Base-by-base conservation (phyloP, 2,888 invertebrate species). In the Lysandra coridon region DNA sequence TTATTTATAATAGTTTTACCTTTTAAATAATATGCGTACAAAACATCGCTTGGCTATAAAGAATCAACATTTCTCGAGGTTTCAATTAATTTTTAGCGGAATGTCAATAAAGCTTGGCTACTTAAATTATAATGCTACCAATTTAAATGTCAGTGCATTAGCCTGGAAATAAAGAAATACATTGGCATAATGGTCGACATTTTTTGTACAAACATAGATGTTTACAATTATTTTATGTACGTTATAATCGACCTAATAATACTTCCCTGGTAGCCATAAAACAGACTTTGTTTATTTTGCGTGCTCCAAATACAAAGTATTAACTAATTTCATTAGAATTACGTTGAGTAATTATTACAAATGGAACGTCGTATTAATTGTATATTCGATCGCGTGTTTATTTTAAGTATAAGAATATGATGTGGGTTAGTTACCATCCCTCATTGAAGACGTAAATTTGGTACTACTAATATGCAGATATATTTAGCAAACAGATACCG, bases 331-430 rank as follows among this genome's bases (percentile, higher is more conserved):
- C 17, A 69, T 33, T 69, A 17, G 69, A 69, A 69, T 69, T 69
- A 69, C 69, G 64, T 33, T 64, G 23, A 14, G 69, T 69, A 69
- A 37, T 69, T 69, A 69, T 14, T 69, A 69, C 10, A 64, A 62
- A 64, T 30, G 64, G 30, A 64, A 64, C 64, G 30, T 30, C 4
- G 2, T 14, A 69, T 33, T 69, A 33, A 69, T 37, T 37, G 14
- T 33, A 33, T 33, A 12, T 33, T 30, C 69, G 69, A 69, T 64
- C 23, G 69, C 14, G 33, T 30, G 64, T 64, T 64, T 30, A 64
- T 64, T 62, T 62, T 7, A 62, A 23, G 1, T 7, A 62, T n/a
- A 1, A n/a, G 4, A 60, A 60, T 60, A 23, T 62, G n/a, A 23
- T 23, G n/a, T 62, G n/a, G 60, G 60, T 5, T n/a, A 62, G 60